Evolutionary conservation across 1,140 invertebrate genomes (phyloP), one percentile per base, ranked within the genome.

Genomic region (Danaus plexippus): DNA sequence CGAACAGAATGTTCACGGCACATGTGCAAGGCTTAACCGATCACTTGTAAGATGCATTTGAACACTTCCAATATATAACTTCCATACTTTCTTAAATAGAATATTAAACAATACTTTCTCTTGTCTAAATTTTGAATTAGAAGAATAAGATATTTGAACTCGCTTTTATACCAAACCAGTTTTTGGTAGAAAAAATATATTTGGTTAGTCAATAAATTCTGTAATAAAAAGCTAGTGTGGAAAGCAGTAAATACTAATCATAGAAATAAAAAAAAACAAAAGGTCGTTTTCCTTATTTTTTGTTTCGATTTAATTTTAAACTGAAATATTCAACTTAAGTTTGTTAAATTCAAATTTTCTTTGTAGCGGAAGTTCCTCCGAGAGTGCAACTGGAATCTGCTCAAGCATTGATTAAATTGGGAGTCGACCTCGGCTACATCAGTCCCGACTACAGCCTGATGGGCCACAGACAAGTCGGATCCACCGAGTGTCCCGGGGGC

Each of bases 401-500:
- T 0, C 70, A 88, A 46, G 66, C 78, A 1, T 64, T 93, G 0
- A 88, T 93, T 13, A 77, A 85, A 11, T 64, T 84, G 7, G 91
- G 91, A 0, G 86, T 92, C 0, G 49, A 75, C 1, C 40, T 69
- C 0, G 87, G 87, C 0, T 85, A 90, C 67, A 88, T 93, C 9
- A 71, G 67, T 0, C 58, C 66, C 0, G 64, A 90, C 54, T 93
- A 92, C 66, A 88, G 86, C 12, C 66, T 94, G 10, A 67, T 90
- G 7, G 92, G 90, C 0, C 91, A 92, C 63, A 78, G 91, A 6
- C 92, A 93, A 74, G 70, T 90, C 0, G 69, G 67, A 4, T 66
- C 79, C 1, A 92, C 92, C 0, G 73, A 88, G 13, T 92, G 92
- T 69, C 92, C 92, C 0, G 92, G 92, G 0, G 71, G 88, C 9